Conservation (phyloP, 2,113 vertebrate species). For the Meles meles region DNA sequence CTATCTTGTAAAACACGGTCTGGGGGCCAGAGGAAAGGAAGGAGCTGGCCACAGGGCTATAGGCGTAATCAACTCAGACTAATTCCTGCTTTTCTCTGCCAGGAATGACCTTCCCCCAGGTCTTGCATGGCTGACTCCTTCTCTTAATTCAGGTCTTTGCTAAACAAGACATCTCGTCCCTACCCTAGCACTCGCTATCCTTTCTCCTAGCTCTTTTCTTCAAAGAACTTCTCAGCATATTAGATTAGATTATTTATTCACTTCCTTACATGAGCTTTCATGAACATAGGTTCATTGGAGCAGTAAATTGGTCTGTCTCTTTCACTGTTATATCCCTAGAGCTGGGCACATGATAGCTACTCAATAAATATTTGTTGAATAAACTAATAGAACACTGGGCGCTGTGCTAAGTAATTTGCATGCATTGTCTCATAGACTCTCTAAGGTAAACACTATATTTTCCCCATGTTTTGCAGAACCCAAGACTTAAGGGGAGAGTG, state of each 20-base stretch:
- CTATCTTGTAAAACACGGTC: neutral
- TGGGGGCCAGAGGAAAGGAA: neutral
- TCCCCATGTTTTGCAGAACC: neutral
- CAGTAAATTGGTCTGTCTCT: neutral
- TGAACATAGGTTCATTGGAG: neutral
- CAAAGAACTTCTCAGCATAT: neutral
- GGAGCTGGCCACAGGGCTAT: neutral
- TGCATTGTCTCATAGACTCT: neutral
- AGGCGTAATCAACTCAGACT: neutral
- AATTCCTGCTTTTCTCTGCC: neutral
- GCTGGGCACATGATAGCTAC: neutral
- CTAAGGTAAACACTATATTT: neutral
- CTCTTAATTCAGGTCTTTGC: neutral
- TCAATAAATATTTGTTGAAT: neutral
- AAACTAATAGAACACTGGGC: neutral
- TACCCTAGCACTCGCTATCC: neutral
- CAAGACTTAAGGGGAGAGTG: neutral
- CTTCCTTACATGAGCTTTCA: neutral
- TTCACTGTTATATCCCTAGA: neutral
- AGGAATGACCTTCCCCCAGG: neutral
- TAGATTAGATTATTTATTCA: neutral
- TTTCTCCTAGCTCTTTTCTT: slow-evolving; percentile 3
- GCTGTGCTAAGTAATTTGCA: neutral
- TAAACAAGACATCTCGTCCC: neutral
- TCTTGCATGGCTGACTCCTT: neutral